Conservation (phyloP, 2,888 invertebrate genomes). For the Eremobia ochroleuca region DNA sequence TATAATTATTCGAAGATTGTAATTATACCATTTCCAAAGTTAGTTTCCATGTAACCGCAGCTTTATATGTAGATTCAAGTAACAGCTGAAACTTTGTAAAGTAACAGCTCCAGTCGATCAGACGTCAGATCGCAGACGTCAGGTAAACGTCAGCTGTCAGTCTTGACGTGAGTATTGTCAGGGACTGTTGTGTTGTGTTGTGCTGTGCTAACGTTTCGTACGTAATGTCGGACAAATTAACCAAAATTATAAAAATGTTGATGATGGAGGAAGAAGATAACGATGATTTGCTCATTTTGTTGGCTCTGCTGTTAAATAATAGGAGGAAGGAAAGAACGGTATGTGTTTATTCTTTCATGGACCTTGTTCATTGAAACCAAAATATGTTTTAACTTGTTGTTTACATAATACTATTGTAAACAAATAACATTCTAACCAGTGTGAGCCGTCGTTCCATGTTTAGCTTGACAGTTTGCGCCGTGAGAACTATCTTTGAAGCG, state of each 20-base stretch:
- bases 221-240: constrained; percentile 2
- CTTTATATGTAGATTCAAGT: too few relatives aligned
- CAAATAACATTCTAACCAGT: not conserved
- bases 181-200: not conserved
- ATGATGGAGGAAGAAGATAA: not conserved
- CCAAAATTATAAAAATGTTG: not conserved
- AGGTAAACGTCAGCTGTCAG: not conserved
- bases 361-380: not conserved
- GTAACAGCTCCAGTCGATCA: too few relatives aligned
- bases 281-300: constrained; percentile 6
- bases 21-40: too few relatives aligned
- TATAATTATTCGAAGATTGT: too few relatives aligned
- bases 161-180: not conserved
- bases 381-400: not conserved
- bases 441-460: not conserved
- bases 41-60: too few relatives aligned
- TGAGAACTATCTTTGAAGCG: not conserved
- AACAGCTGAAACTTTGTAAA: too few relatives aligned
- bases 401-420: not conserved
- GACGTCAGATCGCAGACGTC: too few relatives aligned
- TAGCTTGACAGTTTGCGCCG: not conserved
- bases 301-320: constrained; percentile 9
- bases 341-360: not conserved
- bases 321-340: not conserved
- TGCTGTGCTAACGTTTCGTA: not conserved